Conservation (phyloP, 1,140 invertebrate genomes). For the Drosophila leontia region DNA sequence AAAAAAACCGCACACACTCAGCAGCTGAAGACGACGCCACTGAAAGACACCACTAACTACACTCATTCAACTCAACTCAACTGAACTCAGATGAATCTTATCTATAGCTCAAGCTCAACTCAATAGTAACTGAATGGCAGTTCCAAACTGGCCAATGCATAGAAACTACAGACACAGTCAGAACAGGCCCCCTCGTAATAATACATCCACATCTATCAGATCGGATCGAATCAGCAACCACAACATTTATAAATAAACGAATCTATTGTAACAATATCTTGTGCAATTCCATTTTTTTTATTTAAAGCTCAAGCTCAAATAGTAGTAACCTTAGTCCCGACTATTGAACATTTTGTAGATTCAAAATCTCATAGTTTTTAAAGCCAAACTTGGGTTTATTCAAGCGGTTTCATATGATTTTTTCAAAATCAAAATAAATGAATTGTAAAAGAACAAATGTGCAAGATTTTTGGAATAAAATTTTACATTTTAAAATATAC, state of each 20-base stretch:
- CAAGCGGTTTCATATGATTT: conserved; percentile 16
- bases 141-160: conserved; percentile 70
- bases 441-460: conserved; percentile 50
- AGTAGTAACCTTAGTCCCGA: conserved; percentile 20
- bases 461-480: conserved; percentile 71
- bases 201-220: conserved; percentile 30
- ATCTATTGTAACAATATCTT: conserved; percentile 72
- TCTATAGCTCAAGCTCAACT: conserved; percentile 74
- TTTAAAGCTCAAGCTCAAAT: conserved; percentile 31
- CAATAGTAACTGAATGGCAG: conserved; percentile 78
- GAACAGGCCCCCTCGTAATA: conserved; percentile 45
- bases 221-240: conserved; percentile 36
- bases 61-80: conserved; percentile 47
- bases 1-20: conserved; percentile 20
- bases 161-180: conserved; percentile 83
- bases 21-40: conserved; percentile 25
- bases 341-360: conserved; percentile 52
- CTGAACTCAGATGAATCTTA: conserved; percentile 38
- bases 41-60: conserved; percentile 59
- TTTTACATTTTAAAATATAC: conserved; percentile 60
- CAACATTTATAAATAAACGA: conserved; percentile 33
- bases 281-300: conserved; percentile 59
- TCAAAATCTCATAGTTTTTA: conserved; percentile 60
- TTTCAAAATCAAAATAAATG: conserved; percentile 24
- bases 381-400: conserved; percentile 6